Evolutionary conservation across 64 coral and sea anemone species (phyloP).

Genomic region (Stichodactyla helianthus): DNA sequence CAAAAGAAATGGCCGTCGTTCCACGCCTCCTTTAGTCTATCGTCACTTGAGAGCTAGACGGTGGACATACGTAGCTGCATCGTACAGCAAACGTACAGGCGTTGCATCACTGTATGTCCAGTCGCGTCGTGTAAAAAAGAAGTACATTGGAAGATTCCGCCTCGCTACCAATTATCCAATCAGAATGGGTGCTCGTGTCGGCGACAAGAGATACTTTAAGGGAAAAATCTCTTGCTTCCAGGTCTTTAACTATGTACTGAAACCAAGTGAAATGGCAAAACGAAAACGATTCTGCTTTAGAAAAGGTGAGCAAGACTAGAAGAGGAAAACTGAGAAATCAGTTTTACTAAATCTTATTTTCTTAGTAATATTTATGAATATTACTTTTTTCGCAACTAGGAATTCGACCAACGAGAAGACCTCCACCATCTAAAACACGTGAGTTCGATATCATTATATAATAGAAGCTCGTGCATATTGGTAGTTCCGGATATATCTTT

Average conservation of each 20-base stretch:
- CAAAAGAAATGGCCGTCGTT: conserved; percentile 35
- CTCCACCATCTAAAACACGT: neutral
- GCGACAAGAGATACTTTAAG: conserved; percentile 13
- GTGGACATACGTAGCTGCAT: conserved; percentile 61
- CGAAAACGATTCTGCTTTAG: conserved; percentile 35
- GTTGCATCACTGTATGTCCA: conserved; percentile 54
- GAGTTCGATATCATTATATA: neutral
- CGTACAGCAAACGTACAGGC: conserved; percentile 51
- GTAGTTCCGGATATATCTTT: neutral
- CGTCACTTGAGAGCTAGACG: conserved; percentile 9
- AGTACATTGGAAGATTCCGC: conserved; percentile 30
- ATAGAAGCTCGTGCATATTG: too few species aligned
- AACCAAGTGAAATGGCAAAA: neutral
- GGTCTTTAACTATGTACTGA: conserved; percentile 71
- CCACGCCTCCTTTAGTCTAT: conserved; percentile 7
- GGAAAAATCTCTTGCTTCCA: conserved; percentile 75
- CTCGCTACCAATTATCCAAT: conserved; percentile 82
- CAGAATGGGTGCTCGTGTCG: conserved; percentile 57
- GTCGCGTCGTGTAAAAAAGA: conserved; percentile 16
- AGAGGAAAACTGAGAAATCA: neutral
- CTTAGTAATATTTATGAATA: too few species aligned
- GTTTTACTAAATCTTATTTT: too few species aligned
- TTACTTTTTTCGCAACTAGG: neutral
- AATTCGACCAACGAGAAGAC: neutral
- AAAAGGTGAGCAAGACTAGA: conserved; percentile 31